phyloP scores from a whole-genome alignment of 2,888 invertebrate genomes.

The Drosophila ustulata region DNA sequence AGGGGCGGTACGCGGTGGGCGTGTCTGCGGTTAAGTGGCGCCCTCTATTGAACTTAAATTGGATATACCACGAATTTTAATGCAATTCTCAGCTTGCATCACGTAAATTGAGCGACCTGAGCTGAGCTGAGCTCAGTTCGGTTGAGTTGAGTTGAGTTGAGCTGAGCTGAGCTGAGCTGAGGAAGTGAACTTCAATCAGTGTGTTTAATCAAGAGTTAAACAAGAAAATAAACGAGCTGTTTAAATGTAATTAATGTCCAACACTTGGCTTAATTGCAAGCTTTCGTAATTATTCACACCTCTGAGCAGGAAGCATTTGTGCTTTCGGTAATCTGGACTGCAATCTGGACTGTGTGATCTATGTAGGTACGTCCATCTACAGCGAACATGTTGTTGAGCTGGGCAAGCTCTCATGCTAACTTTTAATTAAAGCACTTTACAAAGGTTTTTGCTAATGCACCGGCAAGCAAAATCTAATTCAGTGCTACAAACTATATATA shows the following conservation, averaged over 20 bases:
- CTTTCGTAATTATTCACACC: constrained; percentile 27
- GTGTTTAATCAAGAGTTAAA: constrained; percentile 43
- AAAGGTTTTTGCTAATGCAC: constrained; percentile 39
- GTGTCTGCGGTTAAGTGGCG: constrained; percentile 34
- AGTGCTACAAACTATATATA: background rate
- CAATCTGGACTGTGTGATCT: background rate
- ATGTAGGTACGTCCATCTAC: constrained; percentile 3
- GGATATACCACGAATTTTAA: constrained; percentile 59
- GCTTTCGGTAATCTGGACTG: background rate
- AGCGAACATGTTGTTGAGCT: background rate
- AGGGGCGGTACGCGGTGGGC: constrained; percentile 10
- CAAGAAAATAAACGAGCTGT: constrained; percentile 35
- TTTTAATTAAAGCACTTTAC: constrained; percentile 48
- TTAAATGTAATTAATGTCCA: constrained; percentile 28
- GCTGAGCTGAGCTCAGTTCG: constrained; percentile 16
- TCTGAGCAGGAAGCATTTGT: constrained; percentile 10
- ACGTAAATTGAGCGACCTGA: constrained; percentile 33
- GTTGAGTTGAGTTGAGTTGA: constrained; percentile 15
- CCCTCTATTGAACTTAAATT: constrained; percentile 59
- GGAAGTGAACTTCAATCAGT: constrained; percentile 39
- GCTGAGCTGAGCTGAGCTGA: constrained; percentile 16
- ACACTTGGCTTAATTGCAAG: constrained; percentile 32
- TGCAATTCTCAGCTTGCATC: constrained; percentile 57
- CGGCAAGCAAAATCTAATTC: background rate
- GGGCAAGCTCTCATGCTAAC: background rate